These are phyloP conservation scores for Bubo scandiacus DNA, from an alignment of 2,113 vertebrate species.

Conservation along the genomic window DNA sequence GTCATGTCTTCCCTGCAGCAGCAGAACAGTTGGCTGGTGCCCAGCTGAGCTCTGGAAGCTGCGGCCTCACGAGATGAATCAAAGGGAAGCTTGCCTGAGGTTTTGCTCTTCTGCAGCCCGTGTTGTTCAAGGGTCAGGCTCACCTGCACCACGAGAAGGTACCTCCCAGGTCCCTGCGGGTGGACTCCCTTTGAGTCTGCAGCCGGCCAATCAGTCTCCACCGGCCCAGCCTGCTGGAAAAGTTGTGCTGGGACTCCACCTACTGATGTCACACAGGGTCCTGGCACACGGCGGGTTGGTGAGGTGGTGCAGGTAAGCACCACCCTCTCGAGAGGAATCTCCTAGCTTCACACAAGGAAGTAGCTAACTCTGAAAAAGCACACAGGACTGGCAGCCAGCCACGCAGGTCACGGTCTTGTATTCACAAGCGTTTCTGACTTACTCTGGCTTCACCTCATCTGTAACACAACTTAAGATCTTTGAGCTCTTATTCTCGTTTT, in stretches of 20 bases:
- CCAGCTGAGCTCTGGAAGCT: background rate
- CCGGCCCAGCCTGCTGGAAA: background rate
- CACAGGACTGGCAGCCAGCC: accelerated
- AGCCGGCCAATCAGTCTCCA: accelerated
- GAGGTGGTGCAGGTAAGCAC: no score
- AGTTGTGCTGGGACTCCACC: background rate
- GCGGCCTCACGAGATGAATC: background rate
- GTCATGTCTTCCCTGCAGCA: no score
- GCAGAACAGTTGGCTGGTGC: no score
- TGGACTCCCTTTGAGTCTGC: accelerated
- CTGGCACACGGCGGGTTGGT: background rate
- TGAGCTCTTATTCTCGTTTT: background rate
- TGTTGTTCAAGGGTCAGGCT: background rate
- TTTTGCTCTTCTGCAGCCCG: background rate
- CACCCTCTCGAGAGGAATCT: background rate
- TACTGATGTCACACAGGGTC: background rate
- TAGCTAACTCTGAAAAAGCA: background rate
- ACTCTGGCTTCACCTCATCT: background rate
- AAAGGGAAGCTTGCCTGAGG: no score
- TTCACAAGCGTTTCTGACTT: accelerated
- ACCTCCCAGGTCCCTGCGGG: background rate
- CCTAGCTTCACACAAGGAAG: background rate
- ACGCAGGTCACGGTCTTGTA: accelerated
- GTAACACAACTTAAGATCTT: background rate
- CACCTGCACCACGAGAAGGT: no score